Evolutionary conservation across 2,797 vertebrate genomes (phyloP), one percentile per base, ranked within the genome.

Genomic region (Gymnoscopelus microlampas): DNA sequence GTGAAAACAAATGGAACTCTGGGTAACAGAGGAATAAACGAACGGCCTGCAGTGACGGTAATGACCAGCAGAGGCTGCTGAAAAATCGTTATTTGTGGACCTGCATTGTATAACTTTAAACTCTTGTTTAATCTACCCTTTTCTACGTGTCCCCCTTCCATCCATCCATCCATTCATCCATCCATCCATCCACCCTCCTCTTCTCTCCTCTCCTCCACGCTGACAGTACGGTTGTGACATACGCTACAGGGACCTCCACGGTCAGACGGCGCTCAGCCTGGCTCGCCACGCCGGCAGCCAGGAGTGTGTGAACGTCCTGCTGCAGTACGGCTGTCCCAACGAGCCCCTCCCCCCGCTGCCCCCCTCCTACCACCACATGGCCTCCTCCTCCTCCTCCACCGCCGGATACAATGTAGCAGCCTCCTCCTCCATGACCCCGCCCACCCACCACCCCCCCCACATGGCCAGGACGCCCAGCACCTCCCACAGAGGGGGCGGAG

Each of bases 141-240:
- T 19, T 19, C 19, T 19, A 19, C 19, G 19, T 19, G 19, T 19
- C 19, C 1, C 19, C 19, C 19, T 1, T 19, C 19, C 19, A 19
- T 19, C 1, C 19, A 19, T 19, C 19, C 19, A 19, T 1, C 19
- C 19, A 19, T n/a, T n/a, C 19, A 19, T 19, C 19, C 19, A 19
- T 19, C 1, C 19, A 19, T 19, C 19, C 19, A 19, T 1, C 19
- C 19, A 19, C 19, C 19, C 26, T 19, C 19, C 19, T 29, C 19
- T 19, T 1, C 19, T 19, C 19, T 19, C 19, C 19, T 19, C 19
- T 19, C 19, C 19, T 15, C 12, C 11, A 76, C 71, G 71, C 81
- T 47, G 1, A 3, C 93, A 98, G 97, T 98, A 97, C 0, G 96
- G 97, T 26, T 96, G 95, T 81, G 97, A 99, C 0, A 95, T 97